Conservation (phyloP, 2,113 vertebrate genomes). For the Panthera leo region DNA sequence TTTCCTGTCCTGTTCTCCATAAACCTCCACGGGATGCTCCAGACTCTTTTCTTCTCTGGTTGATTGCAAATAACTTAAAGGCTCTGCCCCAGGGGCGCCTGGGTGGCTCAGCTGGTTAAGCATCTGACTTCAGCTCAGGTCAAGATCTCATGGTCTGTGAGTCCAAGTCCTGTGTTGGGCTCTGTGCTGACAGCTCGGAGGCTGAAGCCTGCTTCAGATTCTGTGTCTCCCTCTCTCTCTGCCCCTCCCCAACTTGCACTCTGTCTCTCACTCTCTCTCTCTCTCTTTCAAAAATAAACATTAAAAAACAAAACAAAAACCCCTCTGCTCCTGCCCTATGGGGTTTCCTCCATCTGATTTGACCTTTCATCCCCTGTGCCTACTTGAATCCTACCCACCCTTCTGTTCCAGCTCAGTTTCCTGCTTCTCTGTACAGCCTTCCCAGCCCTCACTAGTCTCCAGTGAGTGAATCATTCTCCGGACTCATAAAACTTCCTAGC, state of each 20-base stretch:
- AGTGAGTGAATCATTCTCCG: background rate
- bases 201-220: too few relatives aligned
- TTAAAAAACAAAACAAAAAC: background rate
- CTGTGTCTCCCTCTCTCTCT: too few relatives aligned
- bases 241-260: too few relatives aligned
- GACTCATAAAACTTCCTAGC: background rate
- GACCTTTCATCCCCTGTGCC: background rate
- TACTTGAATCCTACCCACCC: background rate
- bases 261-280: too few relatives aligned
- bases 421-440: background rate
- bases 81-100: background rate
- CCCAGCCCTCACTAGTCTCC: background rate
- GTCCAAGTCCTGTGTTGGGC: too few relatives aligned
- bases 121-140: too few relatives aligned
- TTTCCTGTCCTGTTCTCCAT: background rate
- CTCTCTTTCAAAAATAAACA: too few relatives aligned
- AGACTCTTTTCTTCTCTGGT: background rate
- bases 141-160: too few relatives aligned
- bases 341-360: background rate
- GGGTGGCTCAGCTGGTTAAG: too few relatives aligned
- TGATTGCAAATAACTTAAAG: background rate
- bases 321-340: background rate
- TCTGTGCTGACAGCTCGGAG: too few relatives aligned
- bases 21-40: background rate
- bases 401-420: background rate